Evolutionary conservation across 2,113 vertebrate genomes (phyloP), one percentile per base, ranked within the genome.

Genomic region (Gnathonemus echidnorhynchus): DNA sequence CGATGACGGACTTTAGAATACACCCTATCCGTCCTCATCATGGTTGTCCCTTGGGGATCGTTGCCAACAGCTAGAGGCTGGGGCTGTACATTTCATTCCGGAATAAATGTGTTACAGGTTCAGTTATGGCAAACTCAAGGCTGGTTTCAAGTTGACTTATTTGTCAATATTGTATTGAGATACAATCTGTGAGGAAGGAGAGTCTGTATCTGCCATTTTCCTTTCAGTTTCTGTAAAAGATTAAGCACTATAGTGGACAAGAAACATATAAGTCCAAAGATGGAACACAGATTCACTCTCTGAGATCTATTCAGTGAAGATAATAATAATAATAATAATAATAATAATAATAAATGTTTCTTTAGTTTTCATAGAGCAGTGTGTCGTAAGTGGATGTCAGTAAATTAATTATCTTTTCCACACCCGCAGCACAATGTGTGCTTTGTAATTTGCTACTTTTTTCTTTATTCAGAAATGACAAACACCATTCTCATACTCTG

Each of bases 351-450:
- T 70, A 70, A 3, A 35, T 35, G 3, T 31, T 70, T 70, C 27
- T 70, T 74, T 74, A 35, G 3, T 31, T 74, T 74, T 74, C 11
- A 74, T 35, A 35, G 27, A 74, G 66, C 27, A 35, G 66, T 35
- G 4, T 74, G 66, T 35, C 11, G 1, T n/a, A 62, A 74, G n/a
- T 74, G 27, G 3, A 52, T 86, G 6, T 2, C 86, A 88, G 48
- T 56, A 88, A 56, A 56, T 88, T 49, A 58, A 21, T 88, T 88
- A 88, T 88, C 15, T 21, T 87, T 87, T 17, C 15, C 48, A 74
- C 66, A 74, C 15, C 46, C 49, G 7, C n/a, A 87, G 24, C 27
- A 87, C 13, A 87, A 35, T 35, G 35, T 56, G 74, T 19, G 7
- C n/a, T 80, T 39, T 80, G 39, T 83, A 42, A 31, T 88, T 88